Conservation (phyloP, 2,797 vertebrate genomes). For the Lutjanus argentimaculatus region DNA sequence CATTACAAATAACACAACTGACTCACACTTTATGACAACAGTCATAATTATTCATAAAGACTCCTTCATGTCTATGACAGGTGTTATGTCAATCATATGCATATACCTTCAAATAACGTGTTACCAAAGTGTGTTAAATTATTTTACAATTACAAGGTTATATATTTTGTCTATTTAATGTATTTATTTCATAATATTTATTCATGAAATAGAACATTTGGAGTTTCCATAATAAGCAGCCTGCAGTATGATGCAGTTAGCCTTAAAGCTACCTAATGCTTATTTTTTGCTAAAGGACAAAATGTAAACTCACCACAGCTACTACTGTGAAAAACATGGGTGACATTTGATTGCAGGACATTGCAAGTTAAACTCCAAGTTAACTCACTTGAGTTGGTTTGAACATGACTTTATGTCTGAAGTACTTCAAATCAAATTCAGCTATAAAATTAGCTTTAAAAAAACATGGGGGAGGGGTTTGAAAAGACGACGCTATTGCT, state of each 20-base stretch:
- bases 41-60: too few species aligned
- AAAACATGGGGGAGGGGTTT: too few species aligned
- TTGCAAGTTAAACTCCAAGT: background rate
- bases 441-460: too few species aligned
- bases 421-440: too few species aligned
- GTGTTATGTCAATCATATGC: too few species aligned
- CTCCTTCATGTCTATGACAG: too few species aligned
- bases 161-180: background rate
- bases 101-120: too few species aligned
- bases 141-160: background rate
- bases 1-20: too few species aligned
- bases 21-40: too few species aligned
- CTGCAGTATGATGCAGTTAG: conserved; percentile 3
- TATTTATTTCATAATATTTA: conserved; percentile 6
- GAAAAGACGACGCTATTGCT: too few species aligned
- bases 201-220: background rate
- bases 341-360: background rate
- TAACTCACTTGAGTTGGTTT: background rate
- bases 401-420: background rate
- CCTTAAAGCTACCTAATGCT: background rate
- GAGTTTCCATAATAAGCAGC: background rate
- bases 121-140: background rate
- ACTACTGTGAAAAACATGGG: background rate
- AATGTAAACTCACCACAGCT: background rate
- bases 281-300: background rate